Percentiles rank a stretch among this genome's conserved stretches.
Conservation (phyloP, 2,113 vertebrate genomes). For the Tor tambroides region DNA sequence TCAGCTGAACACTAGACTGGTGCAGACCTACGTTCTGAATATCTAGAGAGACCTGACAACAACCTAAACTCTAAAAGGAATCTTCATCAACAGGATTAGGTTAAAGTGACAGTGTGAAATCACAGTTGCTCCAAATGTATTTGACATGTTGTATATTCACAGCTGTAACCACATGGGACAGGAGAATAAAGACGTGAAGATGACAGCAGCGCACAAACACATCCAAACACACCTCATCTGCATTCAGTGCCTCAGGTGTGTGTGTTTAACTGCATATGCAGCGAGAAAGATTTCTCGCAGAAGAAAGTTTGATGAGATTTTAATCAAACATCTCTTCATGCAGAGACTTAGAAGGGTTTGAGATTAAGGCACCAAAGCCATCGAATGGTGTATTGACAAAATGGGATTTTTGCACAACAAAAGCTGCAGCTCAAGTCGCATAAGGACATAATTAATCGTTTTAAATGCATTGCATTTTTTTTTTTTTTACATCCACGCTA, state of each 20-base stretch:
- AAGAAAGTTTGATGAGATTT: constrained; percentile 64
- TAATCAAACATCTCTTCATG: constrained; percentile 67
- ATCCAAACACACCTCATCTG: constrained; percentile 20
- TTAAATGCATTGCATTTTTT: constrained; percentile 62
- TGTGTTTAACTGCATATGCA: constrained; percentile 7
- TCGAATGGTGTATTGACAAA: constrained; percentile 66
- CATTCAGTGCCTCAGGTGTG: constrained; percentile 32
- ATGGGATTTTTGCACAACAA: constrained; percentile 61
- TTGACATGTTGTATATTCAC: constrained; percentile 17
- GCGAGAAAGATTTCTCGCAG: constrained; percentile 13
- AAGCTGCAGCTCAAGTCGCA: constrained; percentile 56
- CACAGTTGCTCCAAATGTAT: neutral
- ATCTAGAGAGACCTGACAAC: constrained; percentile 36
- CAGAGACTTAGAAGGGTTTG: constrained; percentile 55
- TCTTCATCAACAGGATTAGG: constrained; percentile 12
- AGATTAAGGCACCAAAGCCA: constrained; percentile 66
- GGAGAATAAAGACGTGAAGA: constrained; percentile 25
- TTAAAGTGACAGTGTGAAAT: neutral
- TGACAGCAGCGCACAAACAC: constrained; percentile 10
- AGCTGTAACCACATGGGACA: constrained; percentile 34
- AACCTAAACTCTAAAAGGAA: constrained; percentile 9
- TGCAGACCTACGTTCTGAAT: neutral
- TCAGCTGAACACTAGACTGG: neutral
- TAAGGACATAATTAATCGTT: constrained; percentile 65
- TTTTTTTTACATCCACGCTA: constrained; percentile 18